A percentile compares a stretch with the other conserved stretches of the same genome.
These are phyloP conservation scores for Herpetotheres cachinnans DNA, from an alignment of 2,113 vertebrate genomes.

Conservation along the genomic window DNA sequence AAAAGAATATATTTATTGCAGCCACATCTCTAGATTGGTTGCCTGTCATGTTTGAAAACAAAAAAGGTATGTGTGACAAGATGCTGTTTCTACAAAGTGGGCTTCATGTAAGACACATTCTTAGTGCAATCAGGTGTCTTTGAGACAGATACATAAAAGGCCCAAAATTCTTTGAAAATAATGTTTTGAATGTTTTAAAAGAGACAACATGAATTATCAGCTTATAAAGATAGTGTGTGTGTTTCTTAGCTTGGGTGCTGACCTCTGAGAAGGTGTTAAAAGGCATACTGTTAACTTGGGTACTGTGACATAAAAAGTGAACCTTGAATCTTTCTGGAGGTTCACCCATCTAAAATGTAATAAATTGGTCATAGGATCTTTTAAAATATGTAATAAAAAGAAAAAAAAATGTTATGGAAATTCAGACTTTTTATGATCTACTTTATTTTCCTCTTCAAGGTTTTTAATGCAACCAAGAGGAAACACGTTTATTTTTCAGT, in stretches of 20 bases:
- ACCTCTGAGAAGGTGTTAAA: neutral
- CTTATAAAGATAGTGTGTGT: neutral
- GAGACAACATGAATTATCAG: neutral
- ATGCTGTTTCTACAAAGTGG: neutral
- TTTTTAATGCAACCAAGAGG: neutral
- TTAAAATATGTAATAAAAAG: neutral
- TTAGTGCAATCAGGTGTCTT: neutral
- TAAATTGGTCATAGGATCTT: neutral
- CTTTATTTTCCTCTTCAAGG: neutral
- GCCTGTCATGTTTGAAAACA: neutral
- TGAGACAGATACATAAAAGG: neutral
- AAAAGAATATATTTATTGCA: neutral
- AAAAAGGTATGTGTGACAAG: neutral
- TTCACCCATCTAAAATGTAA: neutral
- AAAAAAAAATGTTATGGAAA: neutral
- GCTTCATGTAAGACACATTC: neutral
- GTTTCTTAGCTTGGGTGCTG: neutral
- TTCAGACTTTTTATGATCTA: neutral
- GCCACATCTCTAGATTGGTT: neutral
- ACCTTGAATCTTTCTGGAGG: neutral
- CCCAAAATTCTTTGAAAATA: neutral
- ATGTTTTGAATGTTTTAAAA: neutral
- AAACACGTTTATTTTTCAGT: neutral
- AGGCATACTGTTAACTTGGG: neutral
- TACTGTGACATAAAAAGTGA: neutral